These are phyloP conservation scores for Notamacropus eugenii DNA, from an alignment of 2,797 vertebrate genomes.

Conservation along the genomic window DNA sequence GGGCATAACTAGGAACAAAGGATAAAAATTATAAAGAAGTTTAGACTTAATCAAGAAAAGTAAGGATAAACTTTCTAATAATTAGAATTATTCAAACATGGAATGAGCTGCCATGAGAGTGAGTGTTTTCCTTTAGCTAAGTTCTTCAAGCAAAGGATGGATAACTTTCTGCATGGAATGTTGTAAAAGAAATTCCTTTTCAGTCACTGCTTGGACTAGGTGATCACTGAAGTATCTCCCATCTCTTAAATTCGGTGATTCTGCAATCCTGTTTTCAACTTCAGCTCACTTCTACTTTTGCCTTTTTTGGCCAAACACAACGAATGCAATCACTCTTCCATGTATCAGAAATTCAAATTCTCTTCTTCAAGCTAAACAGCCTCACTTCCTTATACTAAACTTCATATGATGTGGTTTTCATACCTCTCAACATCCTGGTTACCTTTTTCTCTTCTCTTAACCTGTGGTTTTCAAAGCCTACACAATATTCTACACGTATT, in stretches of 20 bases:
- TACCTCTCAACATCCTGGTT: neutral
- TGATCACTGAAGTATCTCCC: neutral
- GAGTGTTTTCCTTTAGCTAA: neutral
- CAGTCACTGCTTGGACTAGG: neutral
- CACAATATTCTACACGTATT: neutral
- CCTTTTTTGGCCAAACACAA: neutral
- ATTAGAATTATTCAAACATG: neutral
- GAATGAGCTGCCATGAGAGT: neutral
- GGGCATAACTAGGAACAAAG: neutral
- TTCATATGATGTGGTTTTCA: neutral
- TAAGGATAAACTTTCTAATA: neutral
- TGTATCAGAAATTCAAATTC: neutral
- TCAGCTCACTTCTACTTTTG: neutral
- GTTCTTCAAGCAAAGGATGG: neutral
- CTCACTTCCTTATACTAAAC: neutral
- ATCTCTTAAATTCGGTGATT: neutral
- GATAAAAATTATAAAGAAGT: neutral
- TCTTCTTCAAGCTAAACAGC: neutral
- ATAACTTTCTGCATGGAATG: neutral
- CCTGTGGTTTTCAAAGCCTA: neutral
- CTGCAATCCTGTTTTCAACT: neutral
- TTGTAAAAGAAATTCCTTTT: neutral
- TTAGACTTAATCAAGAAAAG: neutral
- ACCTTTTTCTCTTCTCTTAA: neutral
- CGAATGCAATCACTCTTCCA: neutral